Evolutionary conservation across 2,797 vertebrate species (phyloP), one percentile per base, ranked within the genome.

Genomic region (Leontocebus nigricollis): DNA sequence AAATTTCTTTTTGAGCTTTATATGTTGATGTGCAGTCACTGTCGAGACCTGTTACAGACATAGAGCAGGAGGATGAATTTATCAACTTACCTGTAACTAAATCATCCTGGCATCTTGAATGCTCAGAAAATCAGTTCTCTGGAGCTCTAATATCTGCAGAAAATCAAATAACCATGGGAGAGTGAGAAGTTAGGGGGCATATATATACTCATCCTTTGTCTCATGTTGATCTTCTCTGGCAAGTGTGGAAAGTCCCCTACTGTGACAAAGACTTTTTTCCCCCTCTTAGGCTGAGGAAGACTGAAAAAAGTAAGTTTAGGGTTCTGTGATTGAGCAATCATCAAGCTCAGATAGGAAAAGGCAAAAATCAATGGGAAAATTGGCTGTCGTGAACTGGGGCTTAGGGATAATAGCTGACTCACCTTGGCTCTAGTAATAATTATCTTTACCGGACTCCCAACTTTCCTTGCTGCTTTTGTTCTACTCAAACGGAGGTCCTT

Each of bases 311-410:
- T 46, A 57, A 92, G 22, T 50, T 94, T 89, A 88, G 89, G 73
- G 46, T 84, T 89, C 84, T 73, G 70, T 88, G 95, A 89, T 88
- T 44, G 64, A 80, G 76, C 87, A 89, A 64, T 88, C 88, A 84
- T 44, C 44, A 84, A 89, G 79, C 79, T 94, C 85, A 85, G 73
- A 84, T 48, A 85, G 61, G 36, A 84, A 94, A 70, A 88, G 75
- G 61, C 59, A 84, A 72, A 92, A 94, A 84, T 73, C 93, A 96
- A 39, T 92, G 9, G 33, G 50, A 91, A 88, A 94, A 52, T 94
- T 83, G 76, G 79, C 73, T 73, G 44, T 92, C 79, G 30, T 30
- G 73, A 79, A 79, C 85, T 80, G 61, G 89, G 89, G 73, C 79
- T 94, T 85, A 73, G 46, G 83, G 77, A 81, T 12, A 61, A 76